Conservation (phyloP, 2,113 vertebrate species). For the Vulpes ferrilata region DNA sequence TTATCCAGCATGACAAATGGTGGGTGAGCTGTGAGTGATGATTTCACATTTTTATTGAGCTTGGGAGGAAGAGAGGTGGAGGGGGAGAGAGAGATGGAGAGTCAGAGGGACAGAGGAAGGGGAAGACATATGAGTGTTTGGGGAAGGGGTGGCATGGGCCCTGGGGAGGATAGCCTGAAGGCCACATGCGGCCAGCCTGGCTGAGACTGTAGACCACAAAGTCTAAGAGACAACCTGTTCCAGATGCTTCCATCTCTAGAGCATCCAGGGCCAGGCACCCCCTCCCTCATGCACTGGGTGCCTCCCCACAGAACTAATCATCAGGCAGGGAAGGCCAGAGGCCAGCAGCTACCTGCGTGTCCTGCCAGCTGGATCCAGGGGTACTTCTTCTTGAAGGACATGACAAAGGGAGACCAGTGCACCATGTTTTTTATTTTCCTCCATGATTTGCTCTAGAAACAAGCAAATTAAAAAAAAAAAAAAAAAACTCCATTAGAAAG, state of each 20-base stretch:
- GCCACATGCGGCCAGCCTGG: neutral
- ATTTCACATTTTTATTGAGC: neutral
- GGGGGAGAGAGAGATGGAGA: neutral
- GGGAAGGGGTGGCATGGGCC: too few relatives aligned
- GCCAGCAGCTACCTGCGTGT: conserved; percentile 92
- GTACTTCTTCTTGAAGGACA: conserved; percentile 99
- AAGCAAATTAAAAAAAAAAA: conserved; percentile 22
- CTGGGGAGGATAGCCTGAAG: accelerated
- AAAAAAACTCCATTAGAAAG: neutral
- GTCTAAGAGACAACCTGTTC: neutral
- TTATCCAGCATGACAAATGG: neutral
- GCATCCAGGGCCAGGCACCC: accelerated
- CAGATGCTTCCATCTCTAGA: accelerated
- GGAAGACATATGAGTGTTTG: neutral
- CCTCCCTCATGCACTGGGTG: accelerated
- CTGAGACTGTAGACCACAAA: neutral
- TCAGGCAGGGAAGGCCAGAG: neutral
- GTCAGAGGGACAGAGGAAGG: neutral
- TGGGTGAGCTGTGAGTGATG: neutral
- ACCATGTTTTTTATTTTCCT: conserved; percentile 99
- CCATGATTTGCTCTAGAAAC: conserved; percentile 97
- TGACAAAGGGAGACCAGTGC: conserved; percentile 98
- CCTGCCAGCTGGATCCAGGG: conserved; percentile 99
- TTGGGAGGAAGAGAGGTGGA: neutral
- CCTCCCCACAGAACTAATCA: accelerated